These are phyloP conservation scores for Anoplolepis gracilipes DNA, from an alignment of 1,140 invertebrate genomes.

Conservation along the genomic window DNA sequence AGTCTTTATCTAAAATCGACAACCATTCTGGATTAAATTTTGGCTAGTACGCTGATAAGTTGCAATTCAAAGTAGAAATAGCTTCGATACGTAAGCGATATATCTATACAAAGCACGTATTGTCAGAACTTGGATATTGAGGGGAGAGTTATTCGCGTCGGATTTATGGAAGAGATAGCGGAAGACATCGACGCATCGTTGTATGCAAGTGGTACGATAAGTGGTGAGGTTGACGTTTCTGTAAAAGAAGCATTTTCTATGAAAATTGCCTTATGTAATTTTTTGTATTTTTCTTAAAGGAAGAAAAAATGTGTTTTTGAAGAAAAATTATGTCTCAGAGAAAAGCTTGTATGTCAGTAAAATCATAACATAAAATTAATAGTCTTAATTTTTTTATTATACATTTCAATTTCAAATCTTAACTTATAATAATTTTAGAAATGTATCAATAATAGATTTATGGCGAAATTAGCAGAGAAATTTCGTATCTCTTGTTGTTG, in stretches of 20 bases:
- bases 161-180: slow-evolving; percentile 31
- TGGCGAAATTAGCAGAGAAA: neutral
- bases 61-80: slow-evolving; percentile 7
- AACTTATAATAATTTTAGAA: neutral
- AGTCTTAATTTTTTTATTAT: neutral
- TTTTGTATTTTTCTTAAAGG: slow-evolving; percentile 21
- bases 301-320: neutral
- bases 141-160: slow-evolving; percentile 12
- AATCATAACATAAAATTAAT: neutral
- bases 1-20: neutral
- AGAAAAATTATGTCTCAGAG: neutral
- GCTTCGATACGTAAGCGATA: neutral
- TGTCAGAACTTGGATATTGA: slow-evolving; percentile 17
- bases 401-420: neutral
- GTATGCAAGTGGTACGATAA: slow-evolving; percentile 31
- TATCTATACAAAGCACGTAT: slow-evolving; percentile 7
- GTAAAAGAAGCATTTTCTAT: slow-evolving; percentile 30
- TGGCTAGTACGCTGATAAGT: slow-evolving; percentile 9
- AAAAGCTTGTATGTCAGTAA: slow-evolving; percentile 1
- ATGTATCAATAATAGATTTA: too few species aligned
- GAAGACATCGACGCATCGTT: slow-evolving; percentile 2
- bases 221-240: slow-evolving; percentile 56
- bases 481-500: neutral
- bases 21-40: neutral
- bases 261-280: slow-evolving; percentile 65